Evolutionary conservation across 2,113 vertebrate genomes (phyloP).

Genomic region (Nycticebus coucang): DNA sequence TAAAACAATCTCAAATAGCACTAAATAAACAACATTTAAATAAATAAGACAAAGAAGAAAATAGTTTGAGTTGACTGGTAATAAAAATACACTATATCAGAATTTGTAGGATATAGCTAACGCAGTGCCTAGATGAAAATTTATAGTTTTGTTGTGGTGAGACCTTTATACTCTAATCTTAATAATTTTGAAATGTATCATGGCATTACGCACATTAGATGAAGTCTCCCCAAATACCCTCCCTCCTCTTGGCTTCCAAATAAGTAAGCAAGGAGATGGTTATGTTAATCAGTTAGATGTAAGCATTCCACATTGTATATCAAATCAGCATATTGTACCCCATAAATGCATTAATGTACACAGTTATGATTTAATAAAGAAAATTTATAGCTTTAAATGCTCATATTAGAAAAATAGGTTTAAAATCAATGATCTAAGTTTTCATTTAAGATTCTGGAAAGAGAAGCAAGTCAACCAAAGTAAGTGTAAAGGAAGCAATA

Average conservation of each 20-base stretch:
- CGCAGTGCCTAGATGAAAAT: neutral
- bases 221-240: too few relatives aligned
- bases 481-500: neutral
- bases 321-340: too few relatives aligned
- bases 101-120: neutral
- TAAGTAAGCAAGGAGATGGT: too few relatives aligned
- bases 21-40: neutral
- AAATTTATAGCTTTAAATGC: neutral
- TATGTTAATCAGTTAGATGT: too few relatives aligned
- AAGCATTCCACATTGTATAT: too few relatives aligned
- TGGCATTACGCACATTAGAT: too few relatives aligned
- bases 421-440: neutral
- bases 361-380: too few relatives aligned
- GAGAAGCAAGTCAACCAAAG: neutral
- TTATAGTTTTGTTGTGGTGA: neutral
- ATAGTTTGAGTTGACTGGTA: neutral
- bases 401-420: neutral
- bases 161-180: too few relatives aligned
- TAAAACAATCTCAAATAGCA: neutral
- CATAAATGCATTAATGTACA: too few relatives aligned
- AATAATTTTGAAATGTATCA: too few relatives aligned
- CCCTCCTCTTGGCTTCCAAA: too few relatives aligned
- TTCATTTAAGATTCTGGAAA: neutral
- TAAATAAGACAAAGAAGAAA: neutral
- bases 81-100: conserved; percentile 1